These are phyloP conservation scores for Pyxicephalus adspersus DNA, from an alignment of 2,113 vertebrate species.

Conservation along the genomic window DNA sequence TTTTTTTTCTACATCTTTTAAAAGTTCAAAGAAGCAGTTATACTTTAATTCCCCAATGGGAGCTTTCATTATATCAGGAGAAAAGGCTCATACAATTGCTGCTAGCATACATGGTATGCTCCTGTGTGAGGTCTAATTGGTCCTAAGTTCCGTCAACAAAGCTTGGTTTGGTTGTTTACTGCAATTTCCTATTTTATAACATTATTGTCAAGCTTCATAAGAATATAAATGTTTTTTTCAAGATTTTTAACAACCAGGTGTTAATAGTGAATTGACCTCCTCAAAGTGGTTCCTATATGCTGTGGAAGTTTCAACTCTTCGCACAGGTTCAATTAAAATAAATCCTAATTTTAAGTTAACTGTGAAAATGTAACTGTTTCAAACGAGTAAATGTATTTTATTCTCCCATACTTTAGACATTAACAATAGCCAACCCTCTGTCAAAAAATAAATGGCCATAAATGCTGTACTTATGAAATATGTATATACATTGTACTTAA, in stretches of 20 bases:
- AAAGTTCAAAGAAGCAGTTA: conserved; percentile 40
- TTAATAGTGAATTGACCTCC: conserved; percentile 13
- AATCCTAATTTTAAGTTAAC: too few species aligned
- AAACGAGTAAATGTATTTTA: too few species aligned
- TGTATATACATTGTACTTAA: too few species aligned
- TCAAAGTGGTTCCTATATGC: not conserved
- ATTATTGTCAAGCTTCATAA: not conserved
- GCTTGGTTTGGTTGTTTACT: not conserved
- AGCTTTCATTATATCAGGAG: conserved; percentile 10
- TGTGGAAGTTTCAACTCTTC: not conserved
- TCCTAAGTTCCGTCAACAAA: not conserved
- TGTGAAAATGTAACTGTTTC: too few species aligned
- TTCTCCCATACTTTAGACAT: too few species aligned
- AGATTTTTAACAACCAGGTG: conserved; percentile 18
- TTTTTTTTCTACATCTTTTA: conserved; percentile 21
- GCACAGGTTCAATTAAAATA: too few species aligned
- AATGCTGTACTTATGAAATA: too few species aligned
- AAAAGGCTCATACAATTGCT: conserved; percentile 1
- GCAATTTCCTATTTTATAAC: not conserved
- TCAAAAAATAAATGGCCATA: too few species aligned
- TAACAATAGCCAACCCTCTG: too few species aligned
- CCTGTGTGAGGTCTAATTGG: conserved; percentile 3
- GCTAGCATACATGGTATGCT: not conserved
- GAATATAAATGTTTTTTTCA: conserved; percentile 9
- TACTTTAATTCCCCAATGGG: conserved; percentile 18